Conservation (phyloP, 64 coral and sea anemone genomes). For the Pachyseris speciosa region DNA sequence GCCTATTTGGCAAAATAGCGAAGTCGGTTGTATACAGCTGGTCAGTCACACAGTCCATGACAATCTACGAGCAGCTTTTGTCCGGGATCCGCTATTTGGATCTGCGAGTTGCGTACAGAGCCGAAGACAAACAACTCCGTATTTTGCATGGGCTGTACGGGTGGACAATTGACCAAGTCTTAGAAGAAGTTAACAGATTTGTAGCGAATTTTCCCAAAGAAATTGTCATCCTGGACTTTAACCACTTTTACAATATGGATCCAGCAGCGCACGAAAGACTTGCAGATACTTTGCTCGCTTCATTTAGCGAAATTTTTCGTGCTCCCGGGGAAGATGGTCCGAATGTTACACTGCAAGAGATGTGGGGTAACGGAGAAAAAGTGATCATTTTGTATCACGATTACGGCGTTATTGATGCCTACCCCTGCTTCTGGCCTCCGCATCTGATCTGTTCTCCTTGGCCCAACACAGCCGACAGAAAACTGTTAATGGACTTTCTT, state of each 20-base stretch:
- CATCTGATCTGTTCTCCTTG: constrained; percentile 73
- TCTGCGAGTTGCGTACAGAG: constrained; percentile 80
- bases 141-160: constrained; percentile 93
- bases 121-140: constrained; percentile 76
- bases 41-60: constrained; percentile 85
- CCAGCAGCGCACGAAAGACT: constrained; percentile 76
- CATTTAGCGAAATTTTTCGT: constrained; percentile 80
- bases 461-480: constrained; percentile 85
- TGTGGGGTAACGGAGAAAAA: constrained; percentile 91
- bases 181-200: constrained; percentile 83
- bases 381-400: constrained; percentile 88
- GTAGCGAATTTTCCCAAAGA: constrained; percentile 78
- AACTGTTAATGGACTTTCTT: constrained; percentile 83
- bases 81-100: constrained; percentile 93
- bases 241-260: constrained; percentile 89
- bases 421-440: constrained; percentile 89
- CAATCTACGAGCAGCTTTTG: constrained; percentile 88
- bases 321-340: constrained; percentile 66
- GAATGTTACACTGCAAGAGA: constrained; percentile 87
- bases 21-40: constrained; percentile 87
- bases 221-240: constrained; percentile 80
- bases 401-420: constrained; percentile 62
- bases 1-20: constrained; percentile 78
- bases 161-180: constrained; percentile 72
- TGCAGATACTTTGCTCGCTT: constrained; percentile 79